phyloP scores from a whole-genome alignment of 2,888 invertebrate genomes.

The Rhaphigaster nebulosa region DNA sequence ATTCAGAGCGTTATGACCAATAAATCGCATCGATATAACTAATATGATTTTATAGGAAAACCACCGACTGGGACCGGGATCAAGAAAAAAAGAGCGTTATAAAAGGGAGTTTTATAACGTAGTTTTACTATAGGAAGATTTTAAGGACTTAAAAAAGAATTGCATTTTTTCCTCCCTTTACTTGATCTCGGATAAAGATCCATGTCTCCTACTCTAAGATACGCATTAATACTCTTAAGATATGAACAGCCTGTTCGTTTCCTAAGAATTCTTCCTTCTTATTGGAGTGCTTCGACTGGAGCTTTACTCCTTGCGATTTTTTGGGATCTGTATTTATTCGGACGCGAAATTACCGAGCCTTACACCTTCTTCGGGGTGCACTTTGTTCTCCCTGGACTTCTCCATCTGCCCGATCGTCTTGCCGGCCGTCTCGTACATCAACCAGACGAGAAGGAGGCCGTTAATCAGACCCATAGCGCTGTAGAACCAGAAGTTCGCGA shows the following conservation, averaged over 20 bases:
- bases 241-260: background rate
- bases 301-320: background rate
- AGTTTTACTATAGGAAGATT: no score
- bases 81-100: no score
- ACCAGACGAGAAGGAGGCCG: conserved; percentile 61
- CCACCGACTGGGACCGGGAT: no score
- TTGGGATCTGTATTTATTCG: background rate
- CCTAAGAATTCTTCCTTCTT: background rate
- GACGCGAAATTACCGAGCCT: background rate
- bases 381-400: background rate
- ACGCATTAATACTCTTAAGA: no score
- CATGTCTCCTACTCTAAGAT: no score
- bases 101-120: no score
- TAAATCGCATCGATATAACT: no score
- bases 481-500: conserved; percentile 61
- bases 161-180: no score
- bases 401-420: conserved; percentile 64
- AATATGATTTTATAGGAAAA: no score
- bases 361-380: background rate
- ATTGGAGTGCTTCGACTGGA: background rate
- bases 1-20: no score
- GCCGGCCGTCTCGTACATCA: conserved; percentile 65
- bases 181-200: no score
- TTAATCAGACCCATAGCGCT: conserved; percentile 60
- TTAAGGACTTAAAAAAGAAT: no score